phyloP scores from a whole-genome alignment of 1,140 invertebrate genomes.

The Lucilia sericata region DNA sequence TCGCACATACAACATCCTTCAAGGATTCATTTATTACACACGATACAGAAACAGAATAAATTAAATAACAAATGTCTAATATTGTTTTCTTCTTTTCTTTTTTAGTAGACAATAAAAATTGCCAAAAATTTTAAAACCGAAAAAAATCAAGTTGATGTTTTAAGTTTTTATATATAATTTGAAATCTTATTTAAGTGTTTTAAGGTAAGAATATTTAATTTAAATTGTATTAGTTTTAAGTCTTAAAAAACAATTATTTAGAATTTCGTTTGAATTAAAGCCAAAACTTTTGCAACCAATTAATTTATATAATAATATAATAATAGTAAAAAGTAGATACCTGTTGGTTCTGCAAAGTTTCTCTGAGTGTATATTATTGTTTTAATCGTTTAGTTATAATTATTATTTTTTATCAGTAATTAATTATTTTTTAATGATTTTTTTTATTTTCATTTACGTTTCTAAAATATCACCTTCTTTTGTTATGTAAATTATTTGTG shows the following conservation, averaged over 20 bases:
- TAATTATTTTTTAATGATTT: conserved; percentile 14
- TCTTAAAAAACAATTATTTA: too few species aligned
- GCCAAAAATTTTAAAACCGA: not conserved
- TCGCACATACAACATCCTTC: not conserved
- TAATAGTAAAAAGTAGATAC: conserved; percentile 48
- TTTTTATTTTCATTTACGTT: conserved; percentile 5
- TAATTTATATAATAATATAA: not conserved
- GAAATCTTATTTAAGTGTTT: not conserved
- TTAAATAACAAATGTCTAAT: conserved; percentile 41
- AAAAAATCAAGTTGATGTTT: not conserved
- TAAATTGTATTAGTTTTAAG: conserved; percentile 5
- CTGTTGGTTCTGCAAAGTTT: conserved; percentile 64
- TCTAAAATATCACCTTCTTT: conserved; percentile 20
- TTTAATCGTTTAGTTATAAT: conserved; percentile 1
- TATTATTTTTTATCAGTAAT: not conserved
- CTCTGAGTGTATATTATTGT: conserved; percentile 55
- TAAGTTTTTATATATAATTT: not conserved
- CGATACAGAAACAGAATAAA: not conserved
- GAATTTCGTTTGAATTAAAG: not conserved
- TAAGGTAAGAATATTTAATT: not conserved
- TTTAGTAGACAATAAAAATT: conserved; percentile 31
- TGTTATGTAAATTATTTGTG: conserved; percentile 42
- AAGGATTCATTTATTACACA: conserved; percentile 17
- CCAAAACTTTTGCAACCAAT: not conserved
- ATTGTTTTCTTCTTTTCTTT: not conserved